Conservation (phyloP, 2,797 vertebrate species). For the Notamacropus eugenii region DNA sequence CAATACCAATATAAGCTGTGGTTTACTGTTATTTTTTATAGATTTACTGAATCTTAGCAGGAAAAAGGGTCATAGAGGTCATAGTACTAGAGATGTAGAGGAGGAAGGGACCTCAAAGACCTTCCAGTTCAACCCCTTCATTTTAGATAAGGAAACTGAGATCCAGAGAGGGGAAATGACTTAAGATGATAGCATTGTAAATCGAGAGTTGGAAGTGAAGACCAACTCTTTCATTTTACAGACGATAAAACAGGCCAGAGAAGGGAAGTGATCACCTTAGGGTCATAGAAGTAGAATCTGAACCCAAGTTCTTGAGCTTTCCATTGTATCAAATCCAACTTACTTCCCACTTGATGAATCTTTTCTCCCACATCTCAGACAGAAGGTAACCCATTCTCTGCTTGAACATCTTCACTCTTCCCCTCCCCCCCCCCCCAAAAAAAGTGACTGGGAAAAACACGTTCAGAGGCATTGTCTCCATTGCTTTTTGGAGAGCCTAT, state of each 20-base stretch:
- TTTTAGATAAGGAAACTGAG: not conserved
- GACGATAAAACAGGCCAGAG: not conserved
- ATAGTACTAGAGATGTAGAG: not conserved
- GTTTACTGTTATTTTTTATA: not conserved
- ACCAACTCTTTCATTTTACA: not conserved
- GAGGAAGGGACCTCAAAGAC: not conserved
- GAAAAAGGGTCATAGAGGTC: not conserved
- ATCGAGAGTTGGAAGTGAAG: not conserved
- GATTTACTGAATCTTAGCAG: not conserved
- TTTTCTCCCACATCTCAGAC: not conserved
- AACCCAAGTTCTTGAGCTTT: not conserved
- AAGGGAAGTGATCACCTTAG: not conserved
- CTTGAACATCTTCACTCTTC: not conserved
- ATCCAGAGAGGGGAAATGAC: not conserved
- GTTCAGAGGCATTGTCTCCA: not conserved
- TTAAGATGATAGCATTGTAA: not conserved
- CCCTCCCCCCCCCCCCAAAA: not conserved
- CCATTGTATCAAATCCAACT: not conserved
- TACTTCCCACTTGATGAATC: not conserved
- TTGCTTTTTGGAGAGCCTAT: not conserved
- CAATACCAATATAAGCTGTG: not conserved
- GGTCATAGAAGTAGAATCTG: not conserved
- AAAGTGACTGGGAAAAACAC: not conserved
- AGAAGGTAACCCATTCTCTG: not conserved
- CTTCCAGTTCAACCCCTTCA: not conserved